These are phyloP conservation scores for Gobio gobio DNA, from an alignment of 2,113 vertebrate species.

Conservation along the genomic window DNA sequence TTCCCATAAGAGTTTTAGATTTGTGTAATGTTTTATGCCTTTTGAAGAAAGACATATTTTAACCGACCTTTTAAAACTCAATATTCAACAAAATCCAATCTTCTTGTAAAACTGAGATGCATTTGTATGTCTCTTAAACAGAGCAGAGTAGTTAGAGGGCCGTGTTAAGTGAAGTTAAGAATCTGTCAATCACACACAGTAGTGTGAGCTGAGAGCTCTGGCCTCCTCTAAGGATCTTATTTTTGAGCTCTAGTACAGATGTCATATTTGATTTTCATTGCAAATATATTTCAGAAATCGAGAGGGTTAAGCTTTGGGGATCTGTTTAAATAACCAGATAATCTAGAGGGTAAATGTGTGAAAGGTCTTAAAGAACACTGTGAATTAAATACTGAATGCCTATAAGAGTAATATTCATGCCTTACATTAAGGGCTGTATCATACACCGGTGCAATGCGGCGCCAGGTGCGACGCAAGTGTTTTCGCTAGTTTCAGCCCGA, in stretches of 20 bases:
- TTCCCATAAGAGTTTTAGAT: slow-evolving; percentile 12
- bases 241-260: not conserved
- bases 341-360: not conserved
- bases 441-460: too few relatives aligned
- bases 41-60: slow-evolving; percentile 20
- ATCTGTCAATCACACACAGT: slow-evolving; percentile 49
- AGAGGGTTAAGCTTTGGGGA: slow-evolving; percentile 15
- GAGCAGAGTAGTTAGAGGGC: slow-evolving; percentile 15
- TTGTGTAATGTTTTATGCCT: slow-evolving; percentile 16
- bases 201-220: slow-evolving; percentile 27
- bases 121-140: slow-evolving; percentile 32
- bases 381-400: too few relatives aligned
- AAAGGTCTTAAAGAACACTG: too few relatives aligned
- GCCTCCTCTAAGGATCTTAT: slow-evolving; percentile 16
- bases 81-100: not conserved
- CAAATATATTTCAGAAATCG: slow-evolving; percentile 16
- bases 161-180: slow-evolving; percentile 56
- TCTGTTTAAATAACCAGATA: slow-evolving; percentile 38
- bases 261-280: slow-evolving; percentile 25
- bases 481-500: too few relatives aligned
- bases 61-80: slow-evolving; percentile 36
- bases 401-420: too few relatives aligned
- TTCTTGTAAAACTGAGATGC: slow-evolving; percentile 11
- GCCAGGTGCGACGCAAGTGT: too few relatives aligned
- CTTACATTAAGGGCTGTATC: too few relatives aligned